These are phyloP conservation scores for Origma solitaria DNA, from an alignment of 2,113 vertebrate species.

Conservation along the genomic window DNA sequence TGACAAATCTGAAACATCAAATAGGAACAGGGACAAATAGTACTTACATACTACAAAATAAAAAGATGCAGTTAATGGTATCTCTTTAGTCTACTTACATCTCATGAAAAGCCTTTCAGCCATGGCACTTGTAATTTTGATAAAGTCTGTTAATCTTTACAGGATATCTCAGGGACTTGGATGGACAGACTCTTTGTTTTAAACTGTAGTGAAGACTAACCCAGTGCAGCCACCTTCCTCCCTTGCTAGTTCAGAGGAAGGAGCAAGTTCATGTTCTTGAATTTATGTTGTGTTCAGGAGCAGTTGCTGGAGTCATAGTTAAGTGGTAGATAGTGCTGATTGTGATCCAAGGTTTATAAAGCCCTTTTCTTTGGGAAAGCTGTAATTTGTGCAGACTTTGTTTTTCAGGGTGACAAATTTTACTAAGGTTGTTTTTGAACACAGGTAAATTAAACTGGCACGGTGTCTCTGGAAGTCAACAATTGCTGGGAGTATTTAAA, in stretches of 20 bases:
- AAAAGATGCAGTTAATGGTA: background rate
- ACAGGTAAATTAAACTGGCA: background rate
- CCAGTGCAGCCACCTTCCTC: background rate
- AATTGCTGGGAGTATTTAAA: rapidly evolving
- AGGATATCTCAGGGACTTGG: background rate
- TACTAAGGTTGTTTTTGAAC: background rate
- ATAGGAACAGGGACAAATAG: background rate
- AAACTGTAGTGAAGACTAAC: background rate
- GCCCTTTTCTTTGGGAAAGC: background rate
- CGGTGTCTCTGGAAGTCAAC: background rate
- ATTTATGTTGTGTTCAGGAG: background rate
- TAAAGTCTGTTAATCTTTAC: background rate
- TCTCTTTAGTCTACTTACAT: background rate
- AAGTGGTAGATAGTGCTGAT: background rate
- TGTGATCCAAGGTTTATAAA: background rate
- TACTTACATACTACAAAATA: background rate
- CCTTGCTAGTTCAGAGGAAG: conserved; percentile 3
- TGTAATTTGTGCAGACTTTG: background rate
- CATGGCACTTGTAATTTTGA: background rate
- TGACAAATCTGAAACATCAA: background rate
- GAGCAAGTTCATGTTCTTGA: background rate
- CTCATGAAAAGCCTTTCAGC: background rate
- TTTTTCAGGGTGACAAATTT: background rate
- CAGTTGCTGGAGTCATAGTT: background rate
- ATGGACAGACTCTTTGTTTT: background rate